Base-by-base conservation (phyloP, 2,113 vertebrate genomes). In the Mohoua ochrocephala region DNA sequence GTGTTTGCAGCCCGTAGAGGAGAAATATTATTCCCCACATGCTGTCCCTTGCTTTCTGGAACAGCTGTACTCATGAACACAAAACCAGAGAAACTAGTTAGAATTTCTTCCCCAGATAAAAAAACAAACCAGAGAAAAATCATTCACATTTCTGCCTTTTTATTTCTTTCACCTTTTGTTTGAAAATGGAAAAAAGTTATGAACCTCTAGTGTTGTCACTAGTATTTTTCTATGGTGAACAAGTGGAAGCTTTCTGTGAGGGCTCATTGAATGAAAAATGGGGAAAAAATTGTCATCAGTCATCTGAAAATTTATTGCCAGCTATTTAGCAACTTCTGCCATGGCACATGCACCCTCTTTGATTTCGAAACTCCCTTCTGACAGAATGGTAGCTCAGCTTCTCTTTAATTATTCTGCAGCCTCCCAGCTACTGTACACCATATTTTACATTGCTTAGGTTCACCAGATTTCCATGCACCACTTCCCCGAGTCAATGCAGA, bases 401-500 rank as follows among this genome's bases (percentile, higher is more conserved):
- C 19, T 75, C 87, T 81, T 74, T 30, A 63, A 24, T 14, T 70
- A 7, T 39, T 19, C 39, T 59, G 3, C 41, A 56, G 70, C 64
- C 73, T 70, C n/a, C 41, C 18, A 17, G 77, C 42, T 90, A 81
- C 78, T 97, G 93, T 93, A 92, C 60, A 71, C 57, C 73, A 91
- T 76, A 85, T 84, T 91, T 92, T 23, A 35, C 44, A 47, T 67
- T 42, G 88, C 45, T 68, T 74, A 69, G n/a, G 67, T 92, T 96
- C 89, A 79, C 37, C 79, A 68, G 63, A 52, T 96, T 76, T 95
- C 92, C 74, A 57, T 91, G 82, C 45, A 63, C 85, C 85, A 52
- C 35, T 93, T 70, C 57, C 56, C 50, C 84, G 28, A 89, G 77
- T 97, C 80, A 98, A 87, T 97, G 93, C 98, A 97, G 97, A 98